Percentiles rank a stretch among this genome's conserved stretches.
phyloP scores from a whole-genome alignment of 2,888 invertebrate species.

The Cryptocephalus moraei region DNA sequence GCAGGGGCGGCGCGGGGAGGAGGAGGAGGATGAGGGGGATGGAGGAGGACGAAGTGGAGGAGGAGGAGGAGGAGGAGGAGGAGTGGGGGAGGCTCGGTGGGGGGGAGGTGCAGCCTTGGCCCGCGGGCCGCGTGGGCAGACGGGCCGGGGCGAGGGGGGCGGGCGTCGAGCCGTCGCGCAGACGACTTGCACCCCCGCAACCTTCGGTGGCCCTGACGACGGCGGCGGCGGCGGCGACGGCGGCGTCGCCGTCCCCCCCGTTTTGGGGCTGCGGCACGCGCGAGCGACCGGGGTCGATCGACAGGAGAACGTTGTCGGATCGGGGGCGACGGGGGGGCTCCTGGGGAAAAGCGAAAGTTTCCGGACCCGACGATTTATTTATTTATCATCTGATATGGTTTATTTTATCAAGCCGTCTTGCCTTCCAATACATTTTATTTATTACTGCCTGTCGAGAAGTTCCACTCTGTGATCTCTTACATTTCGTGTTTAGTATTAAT shows the following conservation, averaged over 20 bases:
- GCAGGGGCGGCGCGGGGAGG: too few species aligned
- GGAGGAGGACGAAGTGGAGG: background rate
- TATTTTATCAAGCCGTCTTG: too few species aligned
- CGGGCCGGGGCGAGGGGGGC: conserved; percentile 18
- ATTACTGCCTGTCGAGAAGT: too few species aligned
- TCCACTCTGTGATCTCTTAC: too few species aligned
- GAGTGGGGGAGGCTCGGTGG: conserved; percentile 8
- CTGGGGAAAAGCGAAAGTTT: too few species aligned
- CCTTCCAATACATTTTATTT: too few species aligned
- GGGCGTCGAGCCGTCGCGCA: conserved; percentile 40
- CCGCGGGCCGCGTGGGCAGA: conserved; percentile 18
- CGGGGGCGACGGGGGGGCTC: background rate
- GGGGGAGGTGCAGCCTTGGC: background rate
- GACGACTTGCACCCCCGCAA: conserved; percentile 39
- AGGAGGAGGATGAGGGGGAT: background rate
- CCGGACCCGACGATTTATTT: too few species aligned
- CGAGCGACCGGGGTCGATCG: conserved; percentile 14
- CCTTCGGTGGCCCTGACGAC: conserved; percentile 23
- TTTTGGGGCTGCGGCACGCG: conserved; percentile 1
- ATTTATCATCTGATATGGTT: too few species aligned
- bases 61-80: background rate
- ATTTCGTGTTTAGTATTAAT: too few species aligned
- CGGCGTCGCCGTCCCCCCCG: conserved; percentile 17
- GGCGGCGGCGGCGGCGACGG: conserved; percentile 11
- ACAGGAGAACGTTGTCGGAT: background rate